Evolutionary conservation across 64 coral and sea anemone genomes (phyloP), one percentile per base, ranked within the genome.

Genomic region (Astreopora myriophthalma): DNA sequence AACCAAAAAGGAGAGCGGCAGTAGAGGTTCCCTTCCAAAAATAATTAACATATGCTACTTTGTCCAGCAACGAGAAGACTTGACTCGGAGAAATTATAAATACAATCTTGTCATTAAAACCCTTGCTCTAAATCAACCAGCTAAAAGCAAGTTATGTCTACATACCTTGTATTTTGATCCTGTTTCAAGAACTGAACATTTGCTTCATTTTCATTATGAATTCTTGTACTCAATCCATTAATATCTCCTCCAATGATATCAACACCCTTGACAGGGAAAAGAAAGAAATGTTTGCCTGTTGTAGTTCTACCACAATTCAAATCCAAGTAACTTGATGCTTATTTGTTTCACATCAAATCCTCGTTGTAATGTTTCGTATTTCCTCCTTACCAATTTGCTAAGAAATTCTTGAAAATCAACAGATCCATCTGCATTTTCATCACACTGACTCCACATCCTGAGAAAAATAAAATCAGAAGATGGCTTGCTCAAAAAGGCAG

Each of bases 331-430:
- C n/a, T n/a, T n/a, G n/a, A n/a, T n/a, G n/a, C n/a, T n/a, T n/a
- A n/a, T n/a, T n/a, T n/a, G n/a, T n/a, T n/a, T n/a, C n/a, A n/a
- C n/a, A n/a, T n/a, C n/a, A n/a, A n/a, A 72, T 72, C 7, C 11
- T 28, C n/a, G 22, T 72, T 24, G 17, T 24, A 17, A 26, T 25
- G 69, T 72, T 4, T 72, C 10, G 0, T 29, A 27, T 19, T 51
- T 52, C 29, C 76, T 35, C 28, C 79, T 89, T 90, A 98, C 96
- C 93, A 98, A 76, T 78, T 90, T 95, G 40, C 58, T 69, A 68
- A 98, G 93, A 86, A 98, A 98, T 40, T 98, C 96, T 71, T 98
- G 89, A 37, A 98, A 98, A 79, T 95, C 93, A 76, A 98, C 64
- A 48, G 51, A 74, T 5, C 86, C 85, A 74, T 98, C 93, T 34